phyloP scores from a whole-genome alignment of 2,797 vertebrate genomes.

The Pterois miles region DNA sequence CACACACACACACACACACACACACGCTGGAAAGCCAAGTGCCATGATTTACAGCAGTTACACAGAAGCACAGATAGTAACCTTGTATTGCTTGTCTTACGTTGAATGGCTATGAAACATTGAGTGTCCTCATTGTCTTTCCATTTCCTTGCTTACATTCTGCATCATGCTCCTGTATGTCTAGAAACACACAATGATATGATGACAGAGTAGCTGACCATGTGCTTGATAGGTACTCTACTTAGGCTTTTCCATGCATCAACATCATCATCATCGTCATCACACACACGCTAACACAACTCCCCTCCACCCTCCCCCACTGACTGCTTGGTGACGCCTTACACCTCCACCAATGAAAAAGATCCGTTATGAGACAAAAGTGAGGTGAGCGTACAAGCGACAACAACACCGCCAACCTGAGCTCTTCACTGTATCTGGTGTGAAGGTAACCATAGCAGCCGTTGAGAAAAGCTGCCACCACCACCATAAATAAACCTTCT shows the following conservation, averaged over 20 bases:
- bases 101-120: conserved; percentile 41
- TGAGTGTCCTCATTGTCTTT: conserved; percentile 15
- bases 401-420: conserved; percentile 74
- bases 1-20: not conserved
- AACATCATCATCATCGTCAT: conserved; percentile 24
- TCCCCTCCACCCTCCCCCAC: not conserved
- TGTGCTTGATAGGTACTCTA: conserved; percentile 19
- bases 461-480: conserved; percentile 68
- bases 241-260: conserved; percentile 42
- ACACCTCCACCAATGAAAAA: conserved; percentile 58
- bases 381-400: conserved; percentile 55
- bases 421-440: conserved; percentile 64
- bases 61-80: conserved; percentile 20
- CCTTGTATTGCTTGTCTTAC: conserved; percentile 39
- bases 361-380: conserved; percentile 59
- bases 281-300: not conserved
- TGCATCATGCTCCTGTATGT: not conserved
- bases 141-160: conserved; percentile 16
- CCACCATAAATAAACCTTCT: conserved; percentile 79
- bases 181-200: conserved; percentile 8
- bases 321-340: conserved; percentile 34
- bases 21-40: not conserved
- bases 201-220: conserved; percentile 18
- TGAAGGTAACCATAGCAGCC: conserved; percentile 85
- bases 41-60: conserved; percentile 51